Conservation (phyloP, 2,888 invertebrate genomes). For the Drosophila peninsularis region DNA sequence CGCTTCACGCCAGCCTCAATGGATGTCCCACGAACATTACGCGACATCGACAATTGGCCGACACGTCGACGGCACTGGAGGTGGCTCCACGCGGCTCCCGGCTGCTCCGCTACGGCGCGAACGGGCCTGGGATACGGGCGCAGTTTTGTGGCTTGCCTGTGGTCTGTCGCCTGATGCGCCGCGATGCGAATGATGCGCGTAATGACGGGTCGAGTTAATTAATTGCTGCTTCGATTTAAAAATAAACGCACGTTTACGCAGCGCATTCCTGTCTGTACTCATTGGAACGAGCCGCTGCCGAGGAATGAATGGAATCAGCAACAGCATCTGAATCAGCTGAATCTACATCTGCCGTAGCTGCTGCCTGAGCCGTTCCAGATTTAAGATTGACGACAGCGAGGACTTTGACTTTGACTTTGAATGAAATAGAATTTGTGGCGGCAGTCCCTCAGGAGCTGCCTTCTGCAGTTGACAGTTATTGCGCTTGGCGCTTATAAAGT, state of each 20-base stretch:
- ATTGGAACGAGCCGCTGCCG: conserved; percentile 39
- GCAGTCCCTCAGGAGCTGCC: conserved; percentile 39
- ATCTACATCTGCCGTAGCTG: conserved; percentile 18
- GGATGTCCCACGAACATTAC: conserved; percentile 34
- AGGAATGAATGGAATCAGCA: conserved; percentile 73
- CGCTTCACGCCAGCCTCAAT: conserved; percentile 68
- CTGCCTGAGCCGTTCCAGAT: conserved; percentile 27
- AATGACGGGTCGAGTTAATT: conserved; percentile 80
- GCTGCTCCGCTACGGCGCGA: not conserved
- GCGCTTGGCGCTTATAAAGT: conserved; percentile 72
- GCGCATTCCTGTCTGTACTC: conserved; percentile 70
- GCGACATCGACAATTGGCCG: conserved; percentile 54
- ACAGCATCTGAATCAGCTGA: conserved; percentile 37
- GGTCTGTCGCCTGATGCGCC: conserved; percentile 75
- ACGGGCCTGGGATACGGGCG: conserved; percentile 5
- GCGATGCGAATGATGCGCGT: conserved; percentile 79
- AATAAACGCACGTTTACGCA: conserved; percentile 75
- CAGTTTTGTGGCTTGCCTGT: conserved; percentile 61
- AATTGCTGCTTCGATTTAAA: conserved; percentile 79
- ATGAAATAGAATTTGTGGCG: conserved; percentile 52
- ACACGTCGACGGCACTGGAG: conserved; percentile 43
- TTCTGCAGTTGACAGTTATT: conserved; percentile 59
- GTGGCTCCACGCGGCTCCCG: conserved; percentile 6
- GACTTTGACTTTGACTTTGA: conserved; percentile 56
- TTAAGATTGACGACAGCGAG: conserved; percentile 39